These are phyloP conservation scores for Ictidomys tridecemlineatus DNA, from an alignment of 2,113 vertebrate species.

Conservation along the genomic window DNA sequence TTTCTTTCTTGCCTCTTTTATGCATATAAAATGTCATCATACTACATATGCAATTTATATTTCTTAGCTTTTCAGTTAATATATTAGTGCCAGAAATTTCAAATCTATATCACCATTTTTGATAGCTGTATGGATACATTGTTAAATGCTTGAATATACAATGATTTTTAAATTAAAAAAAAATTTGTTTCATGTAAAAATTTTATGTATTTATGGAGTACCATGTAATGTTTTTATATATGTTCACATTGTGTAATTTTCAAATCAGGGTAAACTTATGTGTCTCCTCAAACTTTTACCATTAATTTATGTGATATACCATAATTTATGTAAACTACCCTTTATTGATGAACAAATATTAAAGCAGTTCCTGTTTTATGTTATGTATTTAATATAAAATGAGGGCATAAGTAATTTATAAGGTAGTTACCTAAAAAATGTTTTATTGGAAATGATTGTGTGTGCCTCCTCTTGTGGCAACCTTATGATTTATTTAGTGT, in stretches of 20 bases:
- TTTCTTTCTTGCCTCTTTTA: background rate
- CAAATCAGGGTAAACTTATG: background rate
- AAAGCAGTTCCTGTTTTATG: background rate
- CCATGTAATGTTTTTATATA: too few species aligned
- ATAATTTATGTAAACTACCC: slow-evolving; percentile 5
- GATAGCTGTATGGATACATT: background rate
- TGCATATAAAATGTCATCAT: background rate
- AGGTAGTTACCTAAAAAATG: background rate
- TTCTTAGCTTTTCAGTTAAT: background rate
- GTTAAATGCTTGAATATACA: background rate
- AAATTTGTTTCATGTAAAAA: background rate
- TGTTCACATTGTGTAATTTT: background rate
- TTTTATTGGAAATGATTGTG: background rate
- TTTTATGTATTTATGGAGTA: background rate
- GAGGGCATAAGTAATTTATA: background rate
- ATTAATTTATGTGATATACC: background rate
- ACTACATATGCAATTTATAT: background rate
- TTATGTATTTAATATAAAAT: background rate
- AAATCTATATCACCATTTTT: slow-evolving; percentile 5
- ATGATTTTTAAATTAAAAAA: background rate
- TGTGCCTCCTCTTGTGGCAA: background rate
- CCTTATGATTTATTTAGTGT: background rate
- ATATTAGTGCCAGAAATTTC: background rate
- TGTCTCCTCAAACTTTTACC: background rate
- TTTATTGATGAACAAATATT: background rate